phyloP scores from a whole-genome alignment of 2,113 vertebrate species.

The Apteryx mantelli region DNA sequence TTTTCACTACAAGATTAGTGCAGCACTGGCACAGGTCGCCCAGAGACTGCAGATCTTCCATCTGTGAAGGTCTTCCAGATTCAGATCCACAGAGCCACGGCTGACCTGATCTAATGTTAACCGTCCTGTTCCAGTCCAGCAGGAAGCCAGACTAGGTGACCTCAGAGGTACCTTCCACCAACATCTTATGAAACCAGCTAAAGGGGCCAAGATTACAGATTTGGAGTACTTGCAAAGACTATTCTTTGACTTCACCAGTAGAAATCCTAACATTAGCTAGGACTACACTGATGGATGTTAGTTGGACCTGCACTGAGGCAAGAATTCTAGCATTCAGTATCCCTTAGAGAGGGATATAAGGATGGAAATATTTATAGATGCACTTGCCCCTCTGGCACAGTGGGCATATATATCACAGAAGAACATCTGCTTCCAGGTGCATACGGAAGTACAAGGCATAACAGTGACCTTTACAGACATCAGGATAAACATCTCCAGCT shows the following conservation, averaged over 20 bases:
- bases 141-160: background rate
- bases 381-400: background rate
- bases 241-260: background rate
- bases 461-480: background rate
- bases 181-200: background rate
- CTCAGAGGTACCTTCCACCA: background rate
- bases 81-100: background rate
- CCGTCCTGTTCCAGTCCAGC: background rate
- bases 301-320: background rate
- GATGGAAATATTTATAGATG: accelerated
- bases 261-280: background rate
- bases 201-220: background rate
- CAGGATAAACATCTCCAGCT: background rate
- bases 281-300: background rate
- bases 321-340: background rate
- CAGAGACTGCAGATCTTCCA: accelerated
- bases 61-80: background rate
- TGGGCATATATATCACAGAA: background rate
- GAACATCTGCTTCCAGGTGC: background rate
- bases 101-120: background rate
- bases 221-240: background rate
- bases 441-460: background rate
- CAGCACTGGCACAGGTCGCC: background rate
- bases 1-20: background rate
- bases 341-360: background rate